A percentile compares a stretch with the other conserved stretches of the same genome.
Conservation (phyloP, 2,797 vertebrate species). For the Oreortyx pictus region DNA sequence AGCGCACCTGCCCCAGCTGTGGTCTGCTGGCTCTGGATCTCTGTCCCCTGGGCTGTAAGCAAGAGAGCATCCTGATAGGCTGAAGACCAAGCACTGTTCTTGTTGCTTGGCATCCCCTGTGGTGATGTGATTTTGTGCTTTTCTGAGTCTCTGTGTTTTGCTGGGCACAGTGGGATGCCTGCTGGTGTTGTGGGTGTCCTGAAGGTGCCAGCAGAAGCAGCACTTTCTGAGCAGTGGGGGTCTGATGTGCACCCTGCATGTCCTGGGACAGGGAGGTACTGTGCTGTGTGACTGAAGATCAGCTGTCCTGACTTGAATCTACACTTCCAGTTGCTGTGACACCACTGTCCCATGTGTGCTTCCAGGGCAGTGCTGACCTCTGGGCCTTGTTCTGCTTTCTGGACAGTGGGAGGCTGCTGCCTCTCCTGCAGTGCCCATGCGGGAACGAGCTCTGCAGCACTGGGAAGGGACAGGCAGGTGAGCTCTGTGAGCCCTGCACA, state of each 20-base stretch:
- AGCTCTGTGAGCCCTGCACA: not conserved
- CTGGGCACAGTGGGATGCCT: too few species aligned
- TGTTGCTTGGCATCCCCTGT: not conserved
- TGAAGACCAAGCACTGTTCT: not conserved
- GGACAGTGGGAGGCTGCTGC: not conserved
- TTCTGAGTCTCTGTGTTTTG: not conserved
- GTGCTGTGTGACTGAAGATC: not conserved
- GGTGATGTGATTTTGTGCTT: not conserved
- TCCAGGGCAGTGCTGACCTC: not conserved
- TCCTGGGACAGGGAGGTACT: accelerated
- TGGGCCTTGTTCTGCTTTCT: not conserved
- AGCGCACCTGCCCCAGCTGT: too few species aligned
- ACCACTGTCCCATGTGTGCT: not conserved
- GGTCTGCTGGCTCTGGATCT: too few species aligned
- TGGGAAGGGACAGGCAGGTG: not conserved
- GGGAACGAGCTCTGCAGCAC: not conserved
- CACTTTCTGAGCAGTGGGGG: not conserved
- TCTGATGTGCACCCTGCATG: accelerated
- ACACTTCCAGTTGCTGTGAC: not conserved
- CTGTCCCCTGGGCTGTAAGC: not conserved
- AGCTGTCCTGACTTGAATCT: too few species aligned
- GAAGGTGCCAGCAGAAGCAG: not conserved
- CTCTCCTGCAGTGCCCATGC: not conserved
- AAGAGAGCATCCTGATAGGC: not conserved
- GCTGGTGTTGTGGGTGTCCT: not conserved